phyloP scores from a whole-genome alignment of 92 coral and sea anemone genomes.

The Virgularia gustaviana region DNA sequence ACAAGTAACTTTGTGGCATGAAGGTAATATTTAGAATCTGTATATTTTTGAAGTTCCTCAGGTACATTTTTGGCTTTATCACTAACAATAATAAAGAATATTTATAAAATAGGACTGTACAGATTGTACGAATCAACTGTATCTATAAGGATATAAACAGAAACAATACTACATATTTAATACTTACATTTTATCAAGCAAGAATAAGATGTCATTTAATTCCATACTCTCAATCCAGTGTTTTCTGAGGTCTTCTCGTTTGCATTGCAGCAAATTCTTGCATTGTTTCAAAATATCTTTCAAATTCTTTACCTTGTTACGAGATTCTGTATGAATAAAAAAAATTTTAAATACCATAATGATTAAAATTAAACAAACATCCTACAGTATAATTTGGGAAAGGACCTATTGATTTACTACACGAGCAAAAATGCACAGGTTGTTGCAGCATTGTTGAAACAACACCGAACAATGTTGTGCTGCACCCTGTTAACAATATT shows the following conservation, averaged over 20 bases:
- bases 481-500: too few relatives aligned
- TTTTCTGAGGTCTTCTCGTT: slow-evolving; percentile 90
- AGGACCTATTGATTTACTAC: neutral
- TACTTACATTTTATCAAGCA: slow-evolving; percentile 88
- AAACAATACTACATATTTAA: too few relatives aligned
- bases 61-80: slow-evolving; percentile 96
- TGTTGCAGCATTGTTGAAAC: too few relatives aligned
- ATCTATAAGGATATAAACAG: too few relatives aligned
- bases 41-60: slow-evolving; percentile 86
- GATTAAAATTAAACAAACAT: neutral
- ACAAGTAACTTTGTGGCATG: slow-evolving; percentile 96
- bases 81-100: too few relatives aligned
- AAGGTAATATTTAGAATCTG: slow-evolving; percentile 86
- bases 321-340: slow-evolving; percentile 58
- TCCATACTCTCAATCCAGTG: slow-evolving; percentile 99
- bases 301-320: slow-evolving; percentile 66
- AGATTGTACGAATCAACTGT: too few relatives aligned
- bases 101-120: too few relatives aligned
- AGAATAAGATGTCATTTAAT: slow-evolving; percentile 82
- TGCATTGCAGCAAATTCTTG: slow-evolving; percentile 79
- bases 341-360: neutral
- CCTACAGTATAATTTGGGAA: neutral
- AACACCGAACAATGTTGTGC: too few relatives aligned
- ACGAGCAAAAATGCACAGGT: too few relatives aligned
- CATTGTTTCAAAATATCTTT: slow-evolving; percentile 79